Percentiles rank a stretch among this genome's conserved stretches.
Evolutionary conservation across 2,113 vertebrate genomes (phyloP).

Genomic region (Rhinoderma darwinii): DNA sequence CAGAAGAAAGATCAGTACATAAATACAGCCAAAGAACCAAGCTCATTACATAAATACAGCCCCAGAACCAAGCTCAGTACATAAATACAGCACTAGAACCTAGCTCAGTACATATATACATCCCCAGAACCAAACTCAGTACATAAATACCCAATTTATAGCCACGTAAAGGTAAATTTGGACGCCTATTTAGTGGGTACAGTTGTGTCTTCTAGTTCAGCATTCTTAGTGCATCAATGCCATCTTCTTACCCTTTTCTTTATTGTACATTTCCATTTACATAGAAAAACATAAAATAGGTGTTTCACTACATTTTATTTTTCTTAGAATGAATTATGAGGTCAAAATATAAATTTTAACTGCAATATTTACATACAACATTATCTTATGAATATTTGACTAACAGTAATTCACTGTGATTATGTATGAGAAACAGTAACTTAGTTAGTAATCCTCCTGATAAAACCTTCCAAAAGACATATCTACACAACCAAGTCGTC

Average conservation of each 20-base stretch:
- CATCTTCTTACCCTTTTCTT: neutral
- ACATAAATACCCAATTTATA: no score
- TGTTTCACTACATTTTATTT: neutral
- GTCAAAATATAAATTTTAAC: neutral
- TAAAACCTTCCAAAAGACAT: constrained; percentile 11
- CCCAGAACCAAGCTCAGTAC: no score
- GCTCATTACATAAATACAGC: no score
- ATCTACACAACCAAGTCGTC: neutral
- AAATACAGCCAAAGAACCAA: no score
- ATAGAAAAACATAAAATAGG: neutral
- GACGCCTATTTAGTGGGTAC: no score
- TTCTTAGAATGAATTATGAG: neutral
- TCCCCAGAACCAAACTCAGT: no score
- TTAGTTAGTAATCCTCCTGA: neutral
- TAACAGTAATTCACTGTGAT: neutral
- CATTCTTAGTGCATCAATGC: no score
- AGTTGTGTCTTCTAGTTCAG: no score
- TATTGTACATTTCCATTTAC: neutral
- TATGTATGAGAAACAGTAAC: neutral
- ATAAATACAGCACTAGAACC: no score
- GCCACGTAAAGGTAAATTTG: no score
- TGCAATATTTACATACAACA: neutral
- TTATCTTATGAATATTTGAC: neutral
- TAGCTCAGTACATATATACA: no score
- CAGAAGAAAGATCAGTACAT: no score